These are phyloP conservation scores for Nyctalus aviator DNA, from an alignment of 2,797 vertebrate genomes.

Conservation along the genomic window DNA sequence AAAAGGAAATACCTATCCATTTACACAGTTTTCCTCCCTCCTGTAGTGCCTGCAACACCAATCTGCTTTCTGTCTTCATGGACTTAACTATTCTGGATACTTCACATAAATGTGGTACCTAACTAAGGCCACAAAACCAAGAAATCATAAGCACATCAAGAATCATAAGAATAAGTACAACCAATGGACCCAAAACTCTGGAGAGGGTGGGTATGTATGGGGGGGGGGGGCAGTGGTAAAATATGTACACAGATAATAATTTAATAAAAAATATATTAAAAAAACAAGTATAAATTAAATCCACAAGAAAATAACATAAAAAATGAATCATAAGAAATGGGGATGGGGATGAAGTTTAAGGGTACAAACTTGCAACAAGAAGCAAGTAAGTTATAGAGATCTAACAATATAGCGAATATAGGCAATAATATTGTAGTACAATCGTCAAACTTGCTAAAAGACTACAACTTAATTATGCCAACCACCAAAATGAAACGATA, in stretches of 20 bases:
- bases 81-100: background rate
- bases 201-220: no score
- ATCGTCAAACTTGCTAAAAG: background rate
- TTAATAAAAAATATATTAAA: no score
- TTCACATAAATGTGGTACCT: slow-evolving; percentile 22
- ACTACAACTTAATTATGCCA: background rate
- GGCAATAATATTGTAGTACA: background rate
- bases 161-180: background rate
- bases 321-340: background rate
- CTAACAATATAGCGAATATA: background rate
- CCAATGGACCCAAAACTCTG: no score
- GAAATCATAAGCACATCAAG: background rate
- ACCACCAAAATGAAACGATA: background rate
- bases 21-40: background rate
- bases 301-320: no score
- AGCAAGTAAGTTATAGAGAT: background rate
- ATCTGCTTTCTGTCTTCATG: background rate
- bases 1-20: background rate
- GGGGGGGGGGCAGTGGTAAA: no score
- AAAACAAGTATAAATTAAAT: no score
- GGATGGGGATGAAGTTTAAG: background rate
- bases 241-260: no score
- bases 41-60: background rate
- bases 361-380: background rate
- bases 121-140: background rate